phyloP scores from a whole-genome alignment of 1,140 invertebrate genomes.

The Cherax destructor region DNA sequence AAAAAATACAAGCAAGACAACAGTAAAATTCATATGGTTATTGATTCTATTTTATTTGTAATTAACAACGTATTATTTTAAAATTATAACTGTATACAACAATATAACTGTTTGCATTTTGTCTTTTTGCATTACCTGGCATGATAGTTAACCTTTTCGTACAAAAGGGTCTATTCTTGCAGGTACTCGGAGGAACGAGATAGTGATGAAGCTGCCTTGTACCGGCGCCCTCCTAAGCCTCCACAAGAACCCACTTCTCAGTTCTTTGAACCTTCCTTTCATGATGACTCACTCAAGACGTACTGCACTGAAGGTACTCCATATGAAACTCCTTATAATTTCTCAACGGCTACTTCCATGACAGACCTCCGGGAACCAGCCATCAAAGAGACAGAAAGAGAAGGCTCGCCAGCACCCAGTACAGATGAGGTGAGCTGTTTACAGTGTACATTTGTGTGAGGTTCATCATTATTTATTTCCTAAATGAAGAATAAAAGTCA shows the following conservation, averaged over 20 bases:
- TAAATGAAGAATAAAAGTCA: no score
- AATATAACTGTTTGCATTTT: not conserved
- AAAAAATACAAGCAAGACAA: not conserved
- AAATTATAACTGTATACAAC: not conserved
- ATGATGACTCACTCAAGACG: constrained; percentile 90
- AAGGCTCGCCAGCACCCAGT: constrained; percentile 32
- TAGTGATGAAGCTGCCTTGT: constrained; percentile 68
- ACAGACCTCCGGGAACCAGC: constrained; percentile 84
- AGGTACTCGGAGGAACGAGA: constrained; percentile 71
- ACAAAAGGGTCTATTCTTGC: not conserved
- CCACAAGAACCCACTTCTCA: constrained; percentile 41
- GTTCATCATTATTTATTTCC: no score
- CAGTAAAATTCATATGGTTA: not conserved
- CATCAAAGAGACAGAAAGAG: constrained; percentile 64
- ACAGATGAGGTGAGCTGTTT: constrained; percentile 31
- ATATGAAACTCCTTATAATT: constrained; percentile 88
- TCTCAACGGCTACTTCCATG: constrained; percentile 91
- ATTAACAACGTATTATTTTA: not conserved
- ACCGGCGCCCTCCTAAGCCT: constrained; percentile 64
- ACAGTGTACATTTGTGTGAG: not conserved
- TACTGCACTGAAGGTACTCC: constrained; percentile 96
- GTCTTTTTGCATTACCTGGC: not conserved
- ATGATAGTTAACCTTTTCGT: not conserved
- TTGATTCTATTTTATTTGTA: not conserved
- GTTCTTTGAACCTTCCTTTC: constrained; percentile 58